Evolutionary conservation across 2,113 vertebrate species (phyloP), one percentile per base, ranked within the genome.

Genomic region (Mobula hypostoma): DNA sequence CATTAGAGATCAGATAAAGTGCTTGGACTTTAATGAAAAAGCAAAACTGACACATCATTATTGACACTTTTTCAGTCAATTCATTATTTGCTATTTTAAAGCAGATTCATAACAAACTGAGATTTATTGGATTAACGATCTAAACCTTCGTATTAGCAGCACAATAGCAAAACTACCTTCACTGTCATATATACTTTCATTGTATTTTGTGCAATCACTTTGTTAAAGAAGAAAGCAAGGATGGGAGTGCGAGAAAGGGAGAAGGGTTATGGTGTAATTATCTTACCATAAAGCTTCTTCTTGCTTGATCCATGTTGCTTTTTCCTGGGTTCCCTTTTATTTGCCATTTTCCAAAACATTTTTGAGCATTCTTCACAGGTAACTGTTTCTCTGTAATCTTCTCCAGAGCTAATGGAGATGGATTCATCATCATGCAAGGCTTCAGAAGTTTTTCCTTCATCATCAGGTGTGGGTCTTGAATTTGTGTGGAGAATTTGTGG

Each of bases 311-410:
- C 19, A 72, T 9, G 36, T 56, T 7, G 12, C 32, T 14, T 91
- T 91, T 91, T 76, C 36, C 19, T 74, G 40, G 40, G 40, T 29
- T 29, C 12, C 36, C 56, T 93, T 74, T 74, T 19, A 93, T 93
- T 93, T 24, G 74, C 12, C 3, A 74, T 12, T 93, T 74, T 74
- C 91, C 68, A 93, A 74, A 74, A 74, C 91, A 74, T 27, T 11
- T 74, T 27, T 14, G 70, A 74, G 24, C 91, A 93, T 15, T 19
- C 70, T 9, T 93, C 70, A 76, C 91, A 93, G 70, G 91, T 76
- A 9, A 93, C 91, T 0, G 70, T 93, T 93, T 93, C 91, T 76
- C 91, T 74, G 91, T 56, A 40, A 93, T 48, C 91, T 40, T 93
- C 91, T 56, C 91, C 91, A 76, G 91, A 93, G 11, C 74, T 48